Percentiles rank a stretch among this genome's conserved stretches.
These are phyloP conservation scores for Stictocephala bisonia DNA, from an alignment of 2,888 invertebrate species.

Conservation along the genomic window DNA sequence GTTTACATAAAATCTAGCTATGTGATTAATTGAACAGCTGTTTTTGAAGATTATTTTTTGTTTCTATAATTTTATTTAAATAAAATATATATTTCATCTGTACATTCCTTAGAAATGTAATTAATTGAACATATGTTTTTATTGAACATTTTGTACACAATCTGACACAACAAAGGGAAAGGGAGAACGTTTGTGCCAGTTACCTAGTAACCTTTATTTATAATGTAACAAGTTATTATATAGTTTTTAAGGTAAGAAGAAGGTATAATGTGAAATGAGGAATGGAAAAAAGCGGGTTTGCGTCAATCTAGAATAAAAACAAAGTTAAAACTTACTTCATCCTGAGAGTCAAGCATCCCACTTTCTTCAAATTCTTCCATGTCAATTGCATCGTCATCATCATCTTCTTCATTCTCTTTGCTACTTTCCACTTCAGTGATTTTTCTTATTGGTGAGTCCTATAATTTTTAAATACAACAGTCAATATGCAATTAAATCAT, in stretches of 20 bases:
- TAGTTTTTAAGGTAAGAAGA: not conserved
- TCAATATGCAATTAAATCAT: no score
- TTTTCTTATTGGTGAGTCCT: constrained; percentile 21
- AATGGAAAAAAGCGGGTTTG: no score
- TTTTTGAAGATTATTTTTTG: not conserved
- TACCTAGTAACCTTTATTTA: not conserved
- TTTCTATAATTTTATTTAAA: not conserved
- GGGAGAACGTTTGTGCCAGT: no score
- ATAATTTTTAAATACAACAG: no score
- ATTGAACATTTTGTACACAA: not conserved
- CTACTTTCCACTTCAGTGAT: constrained; percentile 58
- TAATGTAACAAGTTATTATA: not conserved
- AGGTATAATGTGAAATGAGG: not conserved
- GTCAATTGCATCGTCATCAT: constrained; percentile 93
- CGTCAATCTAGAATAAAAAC: no score
- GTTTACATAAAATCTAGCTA: no score
- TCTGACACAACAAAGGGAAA: no score
- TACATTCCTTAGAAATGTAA: no score
- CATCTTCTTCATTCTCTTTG: constrained; percentile 80
- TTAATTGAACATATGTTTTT: no score
- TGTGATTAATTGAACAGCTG: no score
- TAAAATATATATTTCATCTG: no score
- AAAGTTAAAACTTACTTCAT: constrained; percentile 72
- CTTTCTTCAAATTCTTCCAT: constrained; percentile 99
- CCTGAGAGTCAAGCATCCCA: constrained; percentile 92